Base-by-base conservation (phyloP, 2,797 vertebrate species). In the Sebastiscus tertius region DNA sequence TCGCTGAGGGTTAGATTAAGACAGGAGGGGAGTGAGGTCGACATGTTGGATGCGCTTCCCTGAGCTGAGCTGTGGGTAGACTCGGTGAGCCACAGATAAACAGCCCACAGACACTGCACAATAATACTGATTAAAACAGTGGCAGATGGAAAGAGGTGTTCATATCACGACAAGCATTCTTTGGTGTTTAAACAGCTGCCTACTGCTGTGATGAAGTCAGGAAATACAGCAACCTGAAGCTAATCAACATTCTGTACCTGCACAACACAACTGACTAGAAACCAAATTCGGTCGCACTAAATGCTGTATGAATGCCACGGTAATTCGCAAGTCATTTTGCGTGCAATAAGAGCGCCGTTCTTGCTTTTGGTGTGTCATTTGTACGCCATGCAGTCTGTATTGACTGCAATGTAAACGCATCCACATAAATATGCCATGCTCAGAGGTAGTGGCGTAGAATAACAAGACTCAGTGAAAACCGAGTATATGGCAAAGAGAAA, bases 11-110 rank as follows among this genome's bases (percentile, higher is more conserved):
- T 70, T 80, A 83, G 72, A 88, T 87, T 78, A 87, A 85, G 86
- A 90, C 4, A 42, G 54, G 74, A 81, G 77, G 63, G 74, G 82
- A 77, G 83, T 10, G 71, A 85, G 86, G 89, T 87, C 70, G 85
- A 86, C 82, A 29, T 84, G 87, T 68, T 89, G 88, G 84, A 83
- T 84, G 79, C 68, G 85, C 89, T 83, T 82, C 74, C 56, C 60
- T 69, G 77, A 82, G 78, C 75, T 16, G 71, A 81, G 81, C 70
- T 86, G 86, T 81, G 88, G 79, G 82, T 61, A 82, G 90, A 86
- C 58, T 70, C 84, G 16, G 79, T 83, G 86, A 84, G 78, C 77
- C 34, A 6, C 70, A 81, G 80, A 89, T 91, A 86, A 87, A 76
- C 89, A 80, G 81, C 89, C 90, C 59, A 89, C 87, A 83, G 82